These are phyloP conservation scores for Drosophila recens DNA, from an alignment of 2,888 invertebrate genomes.

Conservation along the genomic window DNA sequence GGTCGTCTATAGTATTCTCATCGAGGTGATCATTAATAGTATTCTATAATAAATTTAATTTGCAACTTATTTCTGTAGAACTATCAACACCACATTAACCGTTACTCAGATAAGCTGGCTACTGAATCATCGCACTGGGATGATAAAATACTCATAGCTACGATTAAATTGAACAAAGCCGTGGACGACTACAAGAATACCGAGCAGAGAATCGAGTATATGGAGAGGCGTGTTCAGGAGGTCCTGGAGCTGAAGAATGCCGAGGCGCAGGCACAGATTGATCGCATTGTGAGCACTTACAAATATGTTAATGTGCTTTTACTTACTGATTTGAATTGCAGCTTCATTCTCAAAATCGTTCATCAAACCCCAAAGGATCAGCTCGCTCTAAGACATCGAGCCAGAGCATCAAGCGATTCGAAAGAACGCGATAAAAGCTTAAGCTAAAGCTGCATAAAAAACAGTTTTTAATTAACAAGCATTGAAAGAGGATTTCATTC, in stretches of 20 bases:
- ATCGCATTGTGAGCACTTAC: neutral
- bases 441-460: neutral
- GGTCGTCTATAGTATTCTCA: slow-evolving; percentile 1
- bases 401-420: neutral
- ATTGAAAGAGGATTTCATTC: neutral
- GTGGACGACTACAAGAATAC: slow-evolving; percentile 1
- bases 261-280: neutral
- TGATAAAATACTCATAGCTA: neutral
- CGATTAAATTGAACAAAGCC: neutral
- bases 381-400: neutral
- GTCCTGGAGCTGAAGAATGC: neutral
- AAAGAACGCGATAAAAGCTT: neutral
- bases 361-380: neutral
- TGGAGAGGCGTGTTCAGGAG: slow-evolving; percentile 33
- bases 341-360: neutral
- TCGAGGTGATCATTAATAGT: slow-evolving; percentile 24
- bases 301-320: neutral
- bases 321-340: neutral
- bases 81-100: slow-evolving; percentile 4
- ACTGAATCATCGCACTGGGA: slow-evolving; percentile 24
- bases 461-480: slow-evolving; percentile 1
- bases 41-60: no score
- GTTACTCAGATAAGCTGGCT: neutral
- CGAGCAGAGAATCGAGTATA: slow-evolving; percentile 10
- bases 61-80: slow-evolving; percentile 6